Evolutionary conservation across 2,888 invertebrate species (phyloP), one percentile per base, ranked within the genome.

Genomic region (Pandemis corylana): DNA sequence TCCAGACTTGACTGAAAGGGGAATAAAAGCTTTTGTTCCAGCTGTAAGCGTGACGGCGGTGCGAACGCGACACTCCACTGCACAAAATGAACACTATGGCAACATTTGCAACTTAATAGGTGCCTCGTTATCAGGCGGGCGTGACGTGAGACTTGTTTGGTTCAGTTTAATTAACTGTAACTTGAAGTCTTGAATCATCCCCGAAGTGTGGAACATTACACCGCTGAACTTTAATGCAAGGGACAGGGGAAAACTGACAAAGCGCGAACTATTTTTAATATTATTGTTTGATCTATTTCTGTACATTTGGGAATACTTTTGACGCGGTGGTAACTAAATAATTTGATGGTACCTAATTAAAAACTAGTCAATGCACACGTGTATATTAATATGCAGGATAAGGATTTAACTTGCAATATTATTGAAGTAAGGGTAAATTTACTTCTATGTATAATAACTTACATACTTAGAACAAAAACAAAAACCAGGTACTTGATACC

Each of bases 51-150:
- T 6, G 62, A 41, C 7, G 10, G 61, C 28, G 61, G n/a, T 36
- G 41, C 28, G 7, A 13, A 41, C 7, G 62, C 20, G 36, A 41
- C 28, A 12, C 59, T 59, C 59, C 59, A 28, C 20, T 59, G 59
- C 59, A 59, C 59, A 59, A 59, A 59, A 59, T 28, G 59, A 59
- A 59, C 59, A 20, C 59, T 28, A 28, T 59, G 20, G 59, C 59
- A 59, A 9, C 53, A 53, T 20, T 59, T 10, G 20, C 28, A 10
- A 59, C 53, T 15, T 53, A 53, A 49, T 15, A 59, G 6, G 12
- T 12, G 59, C 28, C 59, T 59, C 20, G 5, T 28, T 59, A 59
- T 59, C 59, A 59, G 28, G 12, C 7, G 28, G 9, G 12, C 10
- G 59, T 28, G 59, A 59, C 59, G 28, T 12, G 59, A 59, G 28